Percentiles rank a stretch among this genome's conserved stretches.
Conservation (phyloP, 1,140 invertebrate species). For the Pararge aegeria region DNA sequence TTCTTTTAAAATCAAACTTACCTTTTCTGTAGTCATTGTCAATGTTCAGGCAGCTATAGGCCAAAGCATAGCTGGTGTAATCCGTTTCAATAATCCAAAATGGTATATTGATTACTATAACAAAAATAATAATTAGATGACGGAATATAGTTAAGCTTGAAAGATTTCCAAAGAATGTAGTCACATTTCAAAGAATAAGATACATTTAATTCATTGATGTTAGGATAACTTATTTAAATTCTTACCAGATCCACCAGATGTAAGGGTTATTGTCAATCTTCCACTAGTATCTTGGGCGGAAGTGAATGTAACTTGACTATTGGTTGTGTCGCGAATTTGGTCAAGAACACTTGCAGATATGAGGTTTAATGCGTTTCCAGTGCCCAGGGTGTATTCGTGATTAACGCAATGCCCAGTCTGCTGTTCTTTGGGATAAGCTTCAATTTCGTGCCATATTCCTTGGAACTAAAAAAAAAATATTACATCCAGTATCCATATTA, state of each 20-base stretch:
- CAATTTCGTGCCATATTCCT: constrained; percentile 54
- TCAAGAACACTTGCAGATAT: constrained; percentile 25
- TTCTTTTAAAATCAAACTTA: constrained; percentile 14
- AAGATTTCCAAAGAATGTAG: too few species aligned
- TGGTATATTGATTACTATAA: constrained; percentile 36
- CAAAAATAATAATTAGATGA: neutral
- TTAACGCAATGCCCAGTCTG: constrained; percentile 53
- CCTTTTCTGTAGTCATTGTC: constrained; percentile 33
- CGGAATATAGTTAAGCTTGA: too few species aligned
- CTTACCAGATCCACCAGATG: too few species aligned
- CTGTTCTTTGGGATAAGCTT: constrained; percentile 51
- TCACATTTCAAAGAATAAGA: too few species aligned
- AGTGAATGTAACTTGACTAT: too few species aligned
- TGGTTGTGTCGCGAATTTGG: too few species aligned
- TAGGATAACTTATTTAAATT: too few species aligned
- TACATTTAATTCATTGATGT: too few species aligned
- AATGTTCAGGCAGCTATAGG: constrained; percentile 48
- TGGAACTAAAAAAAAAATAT: neutral
- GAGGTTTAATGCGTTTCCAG: constrained; percentile 31
- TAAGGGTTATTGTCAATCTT: too few species aligned
- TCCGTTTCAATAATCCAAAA: constrained; percentile 60
- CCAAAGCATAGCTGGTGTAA: constrained; percentile 45
- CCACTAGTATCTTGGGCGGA: too few species aligned
- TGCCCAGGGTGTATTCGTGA: constrained; percentile 37
- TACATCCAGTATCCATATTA: too few species aligned